Evolutionary conservation across 2,797 vertebrate genomes (phyloP).

Genomic region (Glyptemys insculpta): DNA sequence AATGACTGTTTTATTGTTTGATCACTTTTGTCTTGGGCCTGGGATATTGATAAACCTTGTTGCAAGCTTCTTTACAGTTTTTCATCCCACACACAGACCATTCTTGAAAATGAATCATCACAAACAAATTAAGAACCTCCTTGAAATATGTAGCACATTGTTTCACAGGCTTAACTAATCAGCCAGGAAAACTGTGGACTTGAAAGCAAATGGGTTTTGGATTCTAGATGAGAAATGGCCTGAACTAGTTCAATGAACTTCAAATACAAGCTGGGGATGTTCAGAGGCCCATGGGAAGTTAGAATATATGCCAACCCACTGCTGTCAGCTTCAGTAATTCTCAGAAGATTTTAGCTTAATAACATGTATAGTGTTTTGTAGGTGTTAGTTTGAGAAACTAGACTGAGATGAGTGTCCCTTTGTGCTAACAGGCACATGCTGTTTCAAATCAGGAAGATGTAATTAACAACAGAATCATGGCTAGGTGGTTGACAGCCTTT

Average conservation of each 20-base stretch:
- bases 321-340: background rate
- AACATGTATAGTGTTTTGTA: no score
- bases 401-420: background rate
- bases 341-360: background rate
- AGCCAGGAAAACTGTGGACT: fast-evolving
- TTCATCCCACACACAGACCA: fast-evolving
- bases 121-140: fast-evolving
- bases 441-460: background rate
- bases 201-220: fast-evolving
- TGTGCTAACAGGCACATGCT: background rate
- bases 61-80: background rate
- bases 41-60: background rate
- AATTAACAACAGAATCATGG: background rate
- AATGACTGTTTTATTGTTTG: background rate
- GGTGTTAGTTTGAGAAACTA: background rate
- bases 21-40: background rate
- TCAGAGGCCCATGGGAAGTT: fast-evolving
- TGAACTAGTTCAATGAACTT: fast-evolving
- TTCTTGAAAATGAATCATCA: background rate
- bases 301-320: background rate
- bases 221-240: fast-evolving
- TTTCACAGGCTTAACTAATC: background rate
- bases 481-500: background rate
- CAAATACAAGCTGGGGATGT: background rate
- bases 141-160: background rate